Evolutionary conservation across 2,113 vertebrate genomes (phyloP).

Genomic region (Aldabrachelys gigantea): DNA sequence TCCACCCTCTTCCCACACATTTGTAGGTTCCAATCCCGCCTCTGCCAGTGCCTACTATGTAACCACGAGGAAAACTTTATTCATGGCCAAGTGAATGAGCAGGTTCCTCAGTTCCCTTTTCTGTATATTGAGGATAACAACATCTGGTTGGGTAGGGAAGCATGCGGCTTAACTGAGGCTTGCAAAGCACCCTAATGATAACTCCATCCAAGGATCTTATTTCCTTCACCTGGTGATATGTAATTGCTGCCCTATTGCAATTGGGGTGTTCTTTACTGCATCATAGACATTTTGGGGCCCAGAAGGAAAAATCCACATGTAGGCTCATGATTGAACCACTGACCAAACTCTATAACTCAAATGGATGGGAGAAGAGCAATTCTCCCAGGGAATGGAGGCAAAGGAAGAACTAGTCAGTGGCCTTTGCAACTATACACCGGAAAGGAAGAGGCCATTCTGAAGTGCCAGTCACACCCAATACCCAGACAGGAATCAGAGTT

Average conservation of each 20-base stretch:
- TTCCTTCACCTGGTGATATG: not conserved
- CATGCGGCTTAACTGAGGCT: not conserved
- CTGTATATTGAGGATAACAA: not conserved
- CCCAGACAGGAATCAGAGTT: not conserved
- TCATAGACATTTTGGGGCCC: accelerated
- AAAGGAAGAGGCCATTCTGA: not conserved
- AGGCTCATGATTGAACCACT: accelerated
- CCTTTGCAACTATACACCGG: not conserved
- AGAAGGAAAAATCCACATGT: not conserved
- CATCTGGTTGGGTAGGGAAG: not conserved
- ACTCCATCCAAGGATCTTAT: not conserved
- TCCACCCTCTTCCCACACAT: not conserved
- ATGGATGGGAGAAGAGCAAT: not conserved
- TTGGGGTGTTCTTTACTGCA: not conserved
- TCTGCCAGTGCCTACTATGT: not conserved
- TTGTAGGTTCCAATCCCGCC: not conserved
- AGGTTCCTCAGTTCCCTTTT: not conserved
- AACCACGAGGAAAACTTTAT: not conserved
- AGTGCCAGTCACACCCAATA: not conserved
- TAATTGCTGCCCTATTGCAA: not conserved
- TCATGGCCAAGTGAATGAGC: not conserved
- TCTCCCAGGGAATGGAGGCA: not conserved
- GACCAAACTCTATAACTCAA: not conserved
- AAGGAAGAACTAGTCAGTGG: not conserved
- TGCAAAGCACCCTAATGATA: not conserved